Evolutionary conservation across 2,797 vertebrate genomes (phyloP), one percentile per base, ranked within the genome.

Genomic region (Tenualosa thibaudeaui): DNA sequence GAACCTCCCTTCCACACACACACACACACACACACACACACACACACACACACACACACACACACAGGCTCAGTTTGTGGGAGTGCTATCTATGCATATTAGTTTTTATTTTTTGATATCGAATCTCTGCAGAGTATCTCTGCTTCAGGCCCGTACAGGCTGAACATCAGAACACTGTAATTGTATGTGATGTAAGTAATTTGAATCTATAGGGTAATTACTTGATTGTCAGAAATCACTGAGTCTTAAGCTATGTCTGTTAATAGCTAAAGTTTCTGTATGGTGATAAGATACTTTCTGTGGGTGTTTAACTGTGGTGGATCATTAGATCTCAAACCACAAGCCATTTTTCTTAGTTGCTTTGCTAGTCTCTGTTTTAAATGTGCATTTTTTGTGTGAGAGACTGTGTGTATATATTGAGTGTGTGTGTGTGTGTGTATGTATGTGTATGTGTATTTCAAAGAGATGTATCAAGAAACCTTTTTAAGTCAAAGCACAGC

Each of bases 221-320:
- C 71, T 50, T 85, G 58, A 65, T 60, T 31, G 46, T 62, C 56
- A 43, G 78, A 84, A 31, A 50, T 68, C 49, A 24, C 68, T 78
- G 26, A 62, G 26, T 82, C 51, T 87, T 81, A 81, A 82, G 83
- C 3, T 84, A 54, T 86, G 46, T 86, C 81, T 75, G 82, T 84
- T 71, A 81, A 43, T 7, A 46, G 71, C 40, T 40, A 19, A 43
- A 78, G 22, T 43, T 40, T 43, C 71, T 43, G 7, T 10, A 78
- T 78, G 71, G 17, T 5, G 40, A 78, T 78, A 43, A 40, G 17
- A 78, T 19, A 7, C 37, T 78, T 78, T 40, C 71, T 78, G 17
- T 46, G 37, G 43, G 71, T 78, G 43, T 78, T 46, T 75, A 75
- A 31, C 24, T 40, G 62, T 71, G 68, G 13, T 3, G 8, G 71